phyloP scores from a whole-genome alignment of 92 coral and sea anemone genomes.

The Montipora capitata region DNA sequence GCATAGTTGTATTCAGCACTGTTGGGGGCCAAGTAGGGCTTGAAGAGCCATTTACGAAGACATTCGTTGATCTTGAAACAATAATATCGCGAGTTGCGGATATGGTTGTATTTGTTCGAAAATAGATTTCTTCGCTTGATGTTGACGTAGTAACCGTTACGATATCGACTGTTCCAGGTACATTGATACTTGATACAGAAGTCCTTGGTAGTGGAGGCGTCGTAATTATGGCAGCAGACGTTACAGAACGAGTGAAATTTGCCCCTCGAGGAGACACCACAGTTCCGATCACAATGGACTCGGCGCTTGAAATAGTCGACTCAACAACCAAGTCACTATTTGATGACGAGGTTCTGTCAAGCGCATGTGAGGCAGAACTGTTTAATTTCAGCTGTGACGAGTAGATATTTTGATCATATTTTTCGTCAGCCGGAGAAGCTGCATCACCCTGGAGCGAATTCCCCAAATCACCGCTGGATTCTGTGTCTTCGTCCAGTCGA shows the following conservation, averaged over 20 bases:
- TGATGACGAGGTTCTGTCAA: neutral
- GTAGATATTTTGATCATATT: neutral
- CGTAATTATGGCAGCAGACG: neutral
- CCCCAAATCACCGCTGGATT: neutral
- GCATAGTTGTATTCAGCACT: neutral
- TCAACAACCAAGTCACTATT: neutral
- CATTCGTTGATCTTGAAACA: too few species aligned
- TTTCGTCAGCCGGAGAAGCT: neutral
- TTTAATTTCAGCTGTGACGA: neutral
- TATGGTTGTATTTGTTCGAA: neutral
- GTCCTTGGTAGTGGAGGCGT: neutral
- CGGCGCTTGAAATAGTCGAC: neutral
- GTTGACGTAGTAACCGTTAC: neutral
- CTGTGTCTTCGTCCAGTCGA: neutral
- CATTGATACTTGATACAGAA: neutral
- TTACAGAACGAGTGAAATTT: neutral
- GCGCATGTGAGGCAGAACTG: neutral
- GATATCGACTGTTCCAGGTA: neutral
- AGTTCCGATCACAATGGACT: neutral
- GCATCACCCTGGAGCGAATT: conserved; percentile 8
- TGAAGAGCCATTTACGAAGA: too few species aligned
- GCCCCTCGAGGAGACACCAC: neutral
- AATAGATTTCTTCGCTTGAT: neutral
- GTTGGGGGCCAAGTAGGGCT: too few species aligned
- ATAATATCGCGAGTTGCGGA: neutral